Base-by-base conservation (phyloP, 2,113 vertebrate genomes). In the Spea multiplicata region DNA sequence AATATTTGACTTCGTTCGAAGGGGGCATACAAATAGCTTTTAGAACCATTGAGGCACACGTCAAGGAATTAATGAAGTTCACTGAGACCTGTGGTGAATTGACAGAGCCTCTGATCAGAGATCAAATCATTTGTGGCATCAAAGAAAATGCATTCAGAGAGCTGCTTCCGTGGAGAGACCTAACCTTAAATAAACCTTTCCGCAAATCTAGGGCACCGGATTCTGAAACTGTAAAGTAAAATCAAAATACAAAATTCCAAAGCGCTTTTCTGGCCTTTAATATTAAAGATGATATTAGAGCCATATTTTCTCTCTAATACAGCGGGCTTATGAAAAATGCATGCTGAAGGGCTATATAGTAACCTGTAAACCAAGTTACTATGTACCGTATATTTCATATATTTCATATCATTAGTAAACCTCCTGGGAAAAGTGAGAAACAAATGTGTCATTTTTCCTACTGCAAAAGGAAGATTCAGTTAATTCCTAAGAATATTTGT, bases 61-160 rank as follows among this genome's bases (percentile, higher is more conserved):
- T 75, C 73, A 66, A 48, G 17, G 14, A 66, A 53, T 30, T 9
- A 66, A 75, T 75, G 73, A 66, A 65, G 61, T 74, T 50, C 16
- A 52, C 59, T 62, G 66, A 65, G 61, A 66, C 48, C 73, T 66
- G 30, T 53, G 45, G 62, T 66, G 73, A 66, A 75, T 44, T 53
- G 47, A 66, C 61, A 13, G 12, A 75, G 73, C 16, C 73, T 75
- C 59, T 74, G 61, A 49, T 75, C 62, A 75, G 62, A 75, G 73
- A 75, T 75, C 73, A 75, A 75, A 75, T 75, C 62, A 66, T 75
- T 75, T 75, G 45, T 75, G 47, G 62, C 73, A 66, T 74, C 62
- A 75, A 75, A 75, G 73, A 66, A 75, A 62, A 75, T 75, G 50
- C 61, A 52, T 66, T 65, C 57, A 75, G 47, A 66, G 47, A 75